phyloP scores from a whole-genome alignment of 2,113 vertebrate genomes.

The Eurypyga helias region DNA sequence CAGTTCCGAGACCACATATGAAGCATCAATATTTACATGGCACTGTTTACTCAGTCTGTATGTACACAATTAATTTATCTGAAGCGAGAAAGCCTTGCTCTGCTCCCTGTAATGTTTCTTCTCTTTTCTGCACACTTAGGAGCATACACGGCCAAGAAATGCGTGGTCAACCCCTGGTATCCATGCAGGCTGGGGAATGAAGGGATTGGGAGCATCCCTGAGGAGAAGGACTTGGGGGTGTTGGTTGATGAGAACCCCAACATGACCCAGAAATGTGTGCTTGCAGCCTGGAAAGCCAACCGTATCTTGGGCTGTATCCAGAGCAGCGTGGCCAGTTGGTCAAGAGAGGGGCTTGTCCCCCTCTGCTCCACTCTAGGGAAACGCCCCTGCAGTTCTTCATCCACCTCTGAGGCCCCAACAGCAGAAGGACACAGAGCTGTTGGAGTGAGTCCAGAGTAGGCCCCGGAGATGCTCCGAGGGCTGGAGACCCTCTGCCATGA shows the following conservation, averaged over 20 bases:
- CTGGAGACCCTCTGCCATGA: too few species aligned
- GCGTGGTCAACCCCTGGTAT: fast-evolving
- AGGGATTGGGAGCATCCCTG: too few species aligned
- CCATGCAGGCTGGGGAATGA: not conserved
- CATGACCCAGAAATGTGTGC: too few species aligned
- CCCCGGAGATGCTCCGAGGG: too few species aligned
- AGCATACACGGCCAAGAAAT: fast-evolving
- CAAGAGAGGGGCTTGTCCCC: not conserved
- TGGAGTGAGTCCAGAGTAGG: too few species aligned
- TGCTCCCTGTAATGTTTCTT: not conserved
- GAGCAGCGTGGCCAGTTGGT: not conserved
- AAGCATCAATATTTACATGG: conserved; percentile 30
- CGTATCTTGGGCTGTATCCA: too few species aligned
- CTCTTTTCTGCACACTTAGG: not conserved
- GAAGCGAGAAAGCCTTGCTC: not conserved
- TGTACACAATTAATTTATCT: not conserved
- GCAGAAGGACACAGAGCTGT: too few species aligned
- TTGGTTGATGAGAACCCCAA: too few species aligned
- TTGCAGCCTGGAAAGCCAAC: too few species aligned
- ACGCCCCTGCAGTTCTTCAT: not conserved
- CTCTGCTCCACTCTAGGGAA: not conserved
- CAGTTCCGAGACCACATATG: not conserved
- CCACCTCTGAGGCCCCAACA: not conserved
- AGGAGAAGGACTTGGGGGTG: too few species aligned
- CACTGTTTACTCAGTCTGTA: not conserved